phyloP scores from a whole-genome alignment of 2,113 vertebrate species.

The Riparia riparia region DNA sequence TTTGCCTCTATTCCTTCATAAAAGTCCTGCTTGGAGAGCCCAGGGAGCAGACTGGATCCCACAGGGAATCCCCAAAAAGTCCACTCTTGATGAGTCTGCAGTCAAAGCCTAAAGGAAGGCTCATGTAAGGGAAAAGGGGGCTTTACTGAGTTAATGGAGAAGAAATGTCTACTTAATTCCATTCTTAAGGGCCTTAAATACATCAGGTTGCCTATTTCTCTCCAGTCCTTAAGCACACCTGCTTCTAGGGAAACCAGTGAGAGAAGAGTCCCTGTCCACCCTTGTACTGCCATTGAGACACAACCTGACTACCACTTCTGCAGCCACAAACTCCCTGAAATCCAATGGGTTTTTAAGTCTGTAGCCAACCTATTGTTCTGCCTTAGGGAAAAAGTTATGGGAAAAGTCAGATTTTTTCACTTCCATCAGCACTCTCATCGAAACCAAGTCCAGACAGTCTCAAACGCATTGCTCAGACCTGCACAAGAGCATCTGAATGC shows the following conservation, averaged over 20 bases:
- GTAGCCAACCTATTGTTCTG: background rate
- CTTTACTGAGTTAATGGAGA: background rate
- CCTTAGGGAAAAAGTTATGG: background rate
- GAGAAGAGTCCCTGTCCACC: background rate
- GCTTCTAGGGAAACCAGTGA: background rate
- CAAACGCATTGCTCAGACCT: background rate
- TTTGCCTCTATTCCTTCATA: background rate
- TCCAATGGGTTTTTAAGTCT: background rate
- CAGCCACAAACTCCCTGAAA: background rate
- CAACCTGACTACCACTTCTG: background rate
- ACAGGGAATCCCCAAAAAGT: background rate
- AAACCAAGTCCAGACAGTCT: background rate
- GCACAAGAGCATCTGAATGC: background rate
- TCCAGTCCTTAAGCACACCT: background rate
- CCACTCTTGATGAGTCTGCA: background rate
- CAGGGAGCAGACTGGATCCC: background rate
- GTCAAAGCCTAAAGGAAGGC: background rate
- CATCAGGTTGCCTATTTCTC: background rate
- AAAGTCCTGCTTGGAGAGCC: background rate
- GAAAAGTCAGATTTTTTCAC: background rate
- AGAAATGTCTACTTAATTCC: background rate
- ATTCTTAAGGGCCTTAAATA: background rate
- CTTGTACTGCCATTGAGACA: background rate
- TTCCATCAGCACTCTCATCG: background rate
- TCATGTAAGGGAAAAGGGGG: background rate